Evolutionary conservation across 1,140 invertebrate species (phyloP).

Genomic region (Eriosoma lanigerum): DNA sequence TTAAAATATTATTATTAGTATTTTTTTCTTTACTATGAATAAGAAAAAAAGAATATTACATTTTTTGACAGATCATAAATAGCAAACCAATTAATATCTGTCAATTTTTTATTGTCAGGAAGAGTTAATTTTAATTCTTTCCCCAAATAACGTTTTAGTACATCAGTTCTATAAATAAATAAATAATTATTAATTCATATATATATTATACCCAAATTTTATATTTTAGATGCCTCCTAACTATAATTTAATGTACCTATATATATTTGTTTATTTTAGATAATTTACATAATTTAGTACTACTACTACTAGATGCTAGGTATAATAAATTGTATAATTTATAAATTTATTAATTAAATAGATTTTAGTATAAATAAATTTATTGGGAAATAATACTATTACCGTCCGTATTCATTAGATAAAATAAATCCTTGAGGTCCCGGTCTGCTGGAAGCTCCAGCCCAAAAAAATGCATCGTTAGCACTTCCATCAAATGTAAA

Average conservation of each 20-base stretch:
- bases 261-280: too few species aligned
- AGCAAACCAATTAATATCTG: slow-evolving; percentile 86
- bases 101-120: slow-evolving; percentile 84
- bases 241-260: too few species aligned
- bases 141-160: slow-evolving; percentile 81
- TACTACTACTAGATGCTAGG: too few species aligned
- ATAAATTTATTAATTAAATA: too few species aligned
- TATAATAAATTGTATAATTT: too few species aligned
- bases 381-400: too few species aligned
- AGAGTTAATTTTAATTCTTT: slow-evolving; percentile 80
- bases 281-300: too few species aligned
- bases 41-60: slow-evolving; percentile 58
- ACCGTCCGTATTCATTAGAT: slow-evolving; percentile 84
- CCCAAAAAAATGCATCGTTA: slow-evolving; percentile 89
- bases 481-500: slow-evolving; percentile 92
- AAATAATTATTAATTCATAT: too few species aligned
- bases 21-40: neutral
- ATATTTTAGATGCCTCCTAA: too few species aligned
- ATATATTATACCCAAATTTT: too few species aligned
- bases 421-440: slow-evolving; percentile 89
- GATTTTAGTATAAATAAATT: too few species aligned
- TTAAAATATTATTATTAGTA: neutral
- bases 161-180: slow-evolving; percentile 73
- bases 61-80: slow-evolving; percentile 84
- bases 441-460: slow-evolving; percentile 80